Evolutionary conservation across 2,888 invertebrate species (phyloP), one percentile per base, ranked within the genome.

Genomic region (Agonum fuliginosum): DNA sequence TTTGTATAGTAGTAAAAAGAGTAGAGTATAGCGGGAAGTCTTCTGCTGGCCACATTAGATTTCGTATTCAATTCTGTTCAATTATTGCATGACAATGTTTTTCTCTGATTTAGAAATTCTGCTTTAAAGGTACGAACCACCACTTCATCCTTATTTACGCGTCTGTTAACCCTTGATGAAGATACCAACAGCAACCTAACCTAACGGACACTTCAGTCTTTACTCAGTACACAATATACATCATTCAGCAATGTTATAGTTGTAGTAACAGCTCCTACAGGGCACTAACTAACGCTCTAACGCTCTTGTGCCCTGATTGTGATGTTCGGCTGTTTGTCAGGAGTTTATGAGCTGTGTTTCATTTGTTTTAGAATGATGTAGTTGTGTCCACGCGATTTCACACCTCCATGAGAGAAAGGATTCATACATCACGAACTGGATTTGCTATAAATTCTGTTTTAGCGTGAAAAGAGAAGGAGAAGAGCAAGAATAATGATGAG

Each of bases 281-380:
- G n/a, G 8, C 12, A 37, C 37, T n/a, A 12, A 37, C 27, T 27
- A 27, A 27, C 27, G 27, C 27, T 27, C 30, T 30, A 30, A 30
- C 30, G 20, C 48, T 20, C n/a, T n/a, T n/a, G n/a, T n/a, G n/a
- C 24, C 14, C 14, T 54, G 54, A 54, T 54, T 54, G 54, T 27
- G 12, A 46, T 46, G 46, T 46, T 46, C 1, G 17, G 3, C 19
- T 46, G 46, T 46, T 17, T 54, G 24, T 54, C 48, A 12, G 27
- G 27, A 17, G 54, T 54, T 54, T 54, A 54, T 54, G 54, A 27
- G 24, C 22, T 27, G 54, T 54, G 27, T 54, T 54, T 54, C 27
- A 54, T 54, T 54, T 27, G 24, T 54, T 27, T 54, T 54, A 54
- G 17, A n/a, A 46, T 46, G 46, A 37, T 37, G 37, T 37, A 37